These are phyloP conservation scores for Lycocerus yunnanus DNA, from an alignment of 2,888 invertebrate genomes.

Conservation along the genomic window DNA sequence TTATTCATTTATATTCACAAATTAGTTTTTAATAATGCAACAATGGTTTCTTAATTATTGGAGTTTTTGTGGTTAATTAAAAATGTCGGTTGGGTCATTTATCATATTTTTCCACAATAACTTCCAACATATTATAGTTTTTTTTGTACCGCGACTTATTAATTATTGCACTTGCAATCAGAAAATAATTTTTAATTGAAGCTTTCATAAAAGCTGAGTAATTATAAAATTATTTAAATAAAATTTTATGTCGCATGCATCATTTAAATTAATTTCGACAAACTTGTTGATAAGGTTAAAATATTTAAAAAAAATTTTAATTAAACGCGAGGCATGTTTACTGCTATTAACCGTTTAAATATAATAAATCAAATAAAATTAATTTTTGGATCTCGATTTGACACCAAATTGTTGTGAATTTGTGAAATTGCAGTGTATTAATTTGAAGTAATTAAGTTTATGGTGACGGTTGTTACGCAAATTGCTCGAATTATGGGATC, in stretches of 20 bases:
- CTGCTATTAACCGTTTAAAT: neutral
- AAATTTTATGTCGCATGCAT: neutral
- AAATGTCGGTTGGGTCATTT: slow-evolving; percentile 10
- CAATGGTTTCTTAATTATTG: slow-evolving; percentile 14
- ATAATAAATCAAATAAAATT: neutral
- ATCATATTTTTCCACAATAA: slow-evolving; percentile 2
- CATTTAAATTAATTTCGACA: neutral
- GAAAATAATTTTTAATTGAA: neutral
- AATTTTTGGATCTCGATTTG: neutral
- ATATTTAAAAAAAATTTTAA: neutral
- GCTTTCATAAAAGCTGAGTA: neutral
- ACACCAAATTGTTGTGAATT: neutral
- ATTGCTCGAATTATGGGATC: neutral
- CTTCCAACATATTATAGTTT: neutral
- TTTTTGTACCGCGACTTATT: neutral
- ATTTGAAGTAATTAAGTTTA: neutral
- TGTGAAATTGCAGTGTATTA: neutral
- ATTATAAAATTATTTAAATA: neutral
- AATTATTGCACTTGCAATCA: neutral
- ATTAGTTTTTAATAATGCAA: slow-evolving; percentile 16
- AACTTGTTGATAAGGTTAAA: neutral
- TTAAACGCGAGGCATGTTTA: neutral
- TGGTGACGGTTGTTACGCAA: neutral
- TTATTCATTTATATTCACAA: slow-evolving; percentile 9
- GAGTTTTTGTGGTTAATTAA: slow-evolving; percentile 13